These are phyloP conservation scores for Norana najaformis DNA, from an alignment of 2,888 invertebrate species.

Conservation along the genomic window DNA sequence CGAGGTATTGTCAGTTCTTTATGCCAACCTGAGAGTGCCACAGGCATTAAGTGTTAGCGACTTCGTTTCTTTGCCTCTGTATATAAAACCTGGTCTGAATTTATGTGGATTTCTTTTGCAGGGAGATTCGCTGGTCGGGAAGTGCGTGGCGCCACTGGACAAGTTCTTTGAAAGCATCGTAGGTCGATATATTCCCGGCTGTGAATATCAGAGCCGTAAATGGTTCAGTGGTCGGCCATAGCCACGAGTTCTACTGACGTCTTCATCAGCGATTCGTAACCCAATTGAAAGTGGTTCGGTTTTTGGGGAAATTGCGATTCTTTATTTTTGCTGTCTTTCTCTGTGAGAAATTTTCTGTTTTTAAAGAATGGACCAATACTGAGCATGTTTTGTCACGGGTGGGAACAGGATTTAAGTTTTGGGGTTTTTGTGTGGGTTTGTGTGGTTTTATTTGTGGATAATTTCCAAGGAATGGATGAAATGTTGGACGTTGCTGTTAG, in stretches of 20 bases:
- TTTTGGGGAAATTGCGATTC: not conserved
- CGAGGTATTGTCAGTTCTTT: no score
- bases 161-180: slow-evolving; percentile 30
- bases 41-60: no score
- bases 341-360: not conserved
- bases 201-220: slow-evolving; percentile 14
- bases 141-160: slow-evolving; percentile 41
- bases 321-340: not conserved
- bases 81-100: no score
- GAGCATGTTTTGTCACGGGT: no score
- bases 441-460: not conserved
- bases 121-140: slow-evolving; percentile 42
- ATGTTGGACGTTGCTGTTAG: not conserved
- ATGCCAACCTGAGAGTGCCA: no score
- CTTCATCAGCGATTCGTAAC: not conserved
- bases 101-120: slow-evolving; percentile 29
- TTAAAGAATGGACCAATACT: not conserved
- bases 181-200: slow-evolving; percentile 17
- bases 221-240: not conserved
- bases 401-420: no score
- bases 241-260: not conserved
- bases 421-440: not conserved
- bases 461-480: not conserved
- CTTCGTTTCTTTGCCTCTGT: no score
- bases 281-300: not conserved